These are phyloP conservation scores for Puntigrus tetrazona DNA, from an alignment of 2,113 vertebrate species.

Conservation along the genomic window DNA sequence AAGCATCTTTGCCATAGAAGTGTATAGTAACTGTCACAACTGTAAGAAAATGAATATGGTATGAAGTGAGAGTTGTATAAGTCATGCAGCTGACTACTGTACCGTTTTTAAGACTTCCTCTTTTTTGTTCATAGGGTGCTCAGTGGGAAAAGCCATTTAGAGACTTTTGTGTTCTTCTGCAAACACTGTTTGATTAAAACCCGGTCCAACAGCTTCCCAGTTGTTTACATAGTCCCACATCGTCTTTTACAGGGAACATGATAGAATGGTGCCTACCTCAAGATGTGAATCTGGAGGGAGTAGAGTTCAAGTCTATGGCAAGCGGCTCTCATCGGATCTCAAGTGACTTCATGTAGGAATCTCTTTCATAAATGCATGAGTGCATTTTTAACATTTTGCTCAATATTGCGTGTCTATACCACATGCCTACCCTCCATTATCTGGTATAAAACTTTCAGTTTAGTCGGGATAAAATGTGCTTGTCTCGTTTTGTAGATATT, in stretches of 20 bases:
- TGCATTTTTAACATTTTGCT: background rate
- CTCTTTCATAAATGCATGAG: background rate
- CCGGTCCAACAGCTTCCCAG: background rate
- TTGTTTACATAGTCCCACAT: background rate
- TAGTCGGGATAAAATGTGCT: background rate
- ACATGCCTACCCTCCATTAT: no score
- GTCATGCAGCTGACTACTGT: slow-evolving; percentile 37
- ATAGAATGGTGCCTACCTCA: slow-evolving; percentile 97
- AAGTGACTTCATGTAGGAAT: slow-evolving; percentile 93
- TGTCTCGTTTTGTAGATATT: slow-evolving; percentile 80
- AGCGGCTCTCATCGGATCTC: slow-evolving; percentile 95
- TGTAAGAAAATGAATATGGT: background rate
- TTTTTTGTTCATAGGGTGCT: slow-evolving; percentile 13
- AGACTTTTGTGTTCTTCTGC: background rate
- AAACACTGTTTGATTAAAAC: background rate
- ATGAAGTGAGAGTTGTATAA: slow-evolving; percentile 7
- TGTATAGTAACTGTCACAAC: background rate
- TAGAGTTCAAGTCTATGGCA: slow-evolving; percentile 99
- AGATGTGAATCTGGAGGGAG: slow-evolving; percentile 92
- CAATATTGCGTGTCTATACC: no score
- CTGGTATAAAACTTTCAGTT: no score
- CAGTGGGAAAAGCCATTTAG: background rate
- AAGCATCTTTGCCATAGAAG: background rate
- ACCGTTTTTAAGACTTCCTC: slow-evolving; percentile 42
- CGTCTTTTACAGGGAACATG: slow-evolving; percentile 86